phyloP scores from a whole-genome alignment of 2,113 vertebrate genomes.

The Solea senegalensis region DNA sequence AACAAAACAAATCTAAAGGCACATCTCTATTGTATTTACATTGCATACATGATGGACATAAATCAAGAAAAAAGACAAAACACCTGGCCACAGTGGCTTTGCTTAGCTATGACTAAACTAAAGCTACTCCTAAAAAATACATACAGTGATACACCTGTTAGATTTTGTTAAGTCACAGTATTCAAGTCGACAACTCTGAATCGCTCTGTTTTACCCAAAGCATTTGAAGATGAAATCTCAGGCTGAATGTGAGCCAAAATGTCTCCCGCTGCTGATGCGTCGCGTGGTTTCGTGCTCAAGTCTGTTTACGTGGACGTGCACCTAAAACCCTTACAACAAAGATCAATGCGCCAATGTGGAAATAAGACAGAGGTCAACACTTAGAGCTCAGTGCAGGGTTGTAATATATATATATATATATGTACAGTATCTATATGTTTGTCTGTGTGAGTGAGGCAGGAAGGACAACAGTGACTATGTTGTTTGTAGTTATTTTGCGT shows the following conservation, averaged over 20 bases:
- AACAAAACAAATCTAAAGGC: constrained; percentile 64
- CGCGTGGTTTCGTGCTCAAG: constrained; percentile 40
- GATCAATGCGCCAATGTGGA: constrained; percentile 49
- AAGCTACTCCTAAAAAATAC: constrained; percentile 35
- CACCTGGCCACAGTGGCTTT: constrained; percentile 14
- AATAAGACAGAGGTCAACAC: constrained; percentile 48
- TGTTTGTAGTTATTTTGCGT: constrained; percentile 36
- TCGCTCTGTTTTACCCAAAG: constrained; percentile 30
- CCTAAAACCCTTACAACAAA: constrained; percentile 55
- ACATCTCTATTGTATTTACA: constrained; percentile 77
- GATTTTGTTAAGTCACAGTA: constrained; percentile 46
- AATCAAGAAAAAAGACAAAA: constrained; percentile 40
- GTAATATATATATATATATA: constrained; percentile 31
- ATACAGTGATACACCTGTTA: constrained; percentile 20
- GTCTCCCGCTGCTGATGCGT: constrained; percentile 36
- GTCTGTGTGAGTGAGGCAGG: constrained; percentile 8
- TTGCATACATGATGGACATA: constrained; percentile 66
- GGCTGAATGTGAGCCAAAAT: constrained; percentile 47
- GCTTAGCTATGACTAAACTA: constrained; percentile 33
- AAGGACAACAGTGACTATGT: constrained; percentile 23
- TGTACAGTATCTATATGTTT: background rate
- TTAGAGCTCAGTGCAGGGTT: constrained; percentile 38
- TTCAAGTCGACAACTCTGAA: constrained; percentile 36
- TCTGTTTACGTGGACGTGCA: constrained; percentile 56
- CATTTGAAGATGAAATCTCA: constrained; percentile 43